Conservation (phyloP, 2,888 invertebrate genomes). For the Polymixis flavicincta region DNA sequence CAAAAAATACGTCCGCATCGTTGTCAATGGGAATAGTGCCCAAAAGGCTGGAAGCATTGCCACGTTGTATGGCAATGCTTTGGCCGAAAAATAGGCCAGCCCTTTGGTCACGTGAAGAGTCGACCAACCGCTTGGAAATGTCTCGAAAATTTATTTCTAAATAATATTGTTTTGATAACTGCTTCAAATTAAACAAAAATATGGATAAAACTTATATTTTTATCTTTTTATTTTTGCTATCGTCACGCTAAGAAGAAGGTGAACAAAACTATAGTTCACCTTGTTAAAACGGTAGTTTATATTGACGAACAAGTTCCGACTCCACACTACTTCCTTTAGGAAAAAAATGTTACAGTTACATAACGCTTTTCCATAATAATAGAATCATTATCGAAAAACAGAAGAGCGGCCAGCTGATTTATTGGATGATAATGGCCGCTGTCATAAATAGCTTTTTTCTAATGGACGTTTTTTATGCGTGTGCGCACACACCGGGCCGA, state of each 20-base stretch:
- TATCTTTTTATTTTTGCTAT: too few species aligned
- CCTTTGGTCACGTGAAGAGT: too few species aligned
- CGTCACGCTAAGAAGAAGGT: too few species aligned
- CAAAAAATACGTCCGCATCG: too few species aligned
- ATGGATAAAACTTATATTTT: too few species aligned
- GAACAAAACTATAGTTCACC: not conserved
- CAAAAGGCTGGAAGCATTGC: too few species aligned
- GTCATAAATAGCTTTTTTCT: slow-evolving; percentile 90
- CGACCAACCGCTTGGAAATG: too few species aligned
- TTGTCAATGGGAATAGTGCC: too few species aligned
- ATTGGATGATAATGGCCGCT: slow-evolving; percentile 90
- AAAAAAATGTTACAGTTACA: slow-evolving; percentile 90
- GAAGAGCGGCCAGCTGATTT: slow-evolving; percentile 91
- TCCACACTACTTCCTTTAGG: slow-evolving; percentile 74
- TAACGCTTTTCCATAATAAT: slow-evolving; percentile 91
- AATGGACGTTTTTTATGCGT: slow-evolving; percentile 85
- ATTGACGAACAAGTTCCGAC: slow-evolving; percentile 32
- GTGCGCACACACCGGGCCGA: slow-evolving; percentile 82
- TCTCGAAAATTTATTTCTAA: not conserved
- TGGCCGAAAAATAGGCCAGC: too few species aligned
- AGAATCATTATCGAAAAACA: slow-evolving; percentile 91
- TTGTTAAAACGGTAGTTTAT: not conserved
- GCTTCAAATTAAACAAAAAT: not conserved
- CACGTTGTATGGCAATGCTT: too few species aligned
- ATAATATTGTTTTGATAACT: not conserved